phyloP scores from a whole-genome alignment of 2,888 invertebrate genomes.

The Folsomia candida region DNA sequence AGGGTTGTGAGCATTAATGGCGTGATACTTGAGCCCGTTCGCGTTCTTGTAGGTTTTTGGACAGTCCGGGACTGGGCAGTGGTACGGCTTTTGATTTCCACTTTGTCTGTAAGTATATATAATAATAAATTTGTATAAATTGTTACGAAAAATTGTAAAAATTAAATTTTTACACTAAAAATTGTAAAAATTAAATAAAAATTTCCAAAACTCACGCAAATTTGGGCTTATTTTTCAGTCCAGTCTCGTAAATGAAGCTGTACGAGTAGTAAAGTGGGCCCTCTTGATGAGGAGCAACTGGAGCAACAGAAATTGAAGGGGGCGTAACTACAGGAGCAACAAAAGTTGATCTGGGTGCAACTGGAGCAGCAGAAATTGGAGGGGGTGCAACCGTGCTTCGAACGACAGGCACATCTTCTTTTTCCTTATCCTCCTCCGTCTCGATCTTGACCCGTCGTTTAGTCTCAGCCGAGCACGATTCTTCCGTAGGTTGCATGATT shows the following conservation, averaged over 20 bases:
- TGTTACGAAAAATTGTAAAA: too few species aligned
- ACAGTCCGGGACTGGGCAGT: conserved; percentile 79
- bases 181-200: too few species aligned
- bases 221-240: neutral
- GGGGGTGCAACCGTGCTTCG: too few species aligned
- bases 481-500: too few species aligned
- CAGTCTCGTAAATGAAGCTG: neutral
- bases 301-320: too few species aligned
- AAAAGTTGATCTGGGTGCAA: too few species aligned
- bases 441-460: neutral
- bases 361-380: too few species aligned
- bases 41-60: conserved; percentile 84
- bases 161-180: too few species aligned
- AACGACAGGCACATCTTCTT: too few species aligned
- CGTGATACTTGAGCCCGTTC: conserved; percentile 85
- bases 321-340: too few species aligned
- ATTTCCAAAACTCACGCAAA: neutral
- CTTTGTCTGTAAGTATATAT: neutral
- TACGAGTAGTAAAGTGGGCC: neutral
- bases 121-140: too few species aligned
- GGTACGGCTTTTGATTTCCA: conserved; percentile 24
- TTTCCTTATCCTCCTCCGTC: neutral
- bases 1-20: conserved; percentile 81
- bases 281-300: too few species aligned
- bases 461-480: neutral